Percentiles rank a stretch among this genome's conserved stretches.
Evolutionary conservation across 1,140 invertebrate genomes (phyloP).

Genomic region (Mizuhopecten yessoensis): DNA sequence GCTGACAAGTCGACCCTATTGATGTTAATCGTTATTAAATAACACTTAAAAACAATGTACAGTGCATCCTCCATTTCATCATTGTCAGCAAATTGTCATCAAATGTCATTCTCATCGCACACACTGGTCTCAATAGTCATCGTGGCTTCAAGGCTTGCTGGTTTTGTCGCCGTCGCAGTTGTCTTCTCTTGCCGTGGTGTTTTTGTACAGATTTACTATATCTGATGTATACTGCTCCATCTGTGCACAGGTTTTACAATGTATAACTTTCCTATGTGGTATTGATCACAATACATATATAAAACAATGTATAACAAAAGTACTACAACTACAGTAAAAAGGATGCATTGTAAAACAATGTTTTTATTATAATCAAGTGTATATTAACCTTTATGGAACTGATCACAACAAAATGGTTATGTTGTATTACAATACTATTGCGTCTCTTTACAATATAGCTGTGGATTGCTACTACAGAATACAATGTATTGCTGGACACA

Average conservation of each 20-base stretch:
- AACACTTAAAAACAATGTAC: constrained; percentile 27
- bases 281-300: neutral
- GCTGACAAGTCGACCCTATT: constrained; percentile 76
- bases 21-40: constrained; percentile 58
- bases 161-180: constrained; percentile 5
- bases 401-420: neutral
- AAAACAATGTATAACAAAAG: neutral
- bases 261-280: neutral
- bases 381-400: neutral
- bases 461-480: no score
- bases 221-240: neutral
- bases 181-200: constrained; percentile 23
- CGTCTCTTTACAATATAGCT: neutral
- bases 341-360: neutral
- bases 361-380: neutral
- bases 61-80: constrained; percentile 11
- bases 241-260: neutral
- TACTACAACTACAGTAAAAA: neutral
- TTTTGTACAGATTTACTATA: neutral
- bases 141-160: constrained; percentile 7
- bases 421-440: neutral
- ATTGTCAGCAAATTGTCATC: constrained; percentile 10
- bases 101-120: constrained; percentile 7
- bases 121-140: neutral
- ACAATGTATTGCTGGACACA: no score